Percentiles rank a stretch among this genome's conserved stretches.
Evolutionary conservation across 2,888 invertebrate genomes (phyloP).

Genomic region (Nomada fabriciana): DNA sequence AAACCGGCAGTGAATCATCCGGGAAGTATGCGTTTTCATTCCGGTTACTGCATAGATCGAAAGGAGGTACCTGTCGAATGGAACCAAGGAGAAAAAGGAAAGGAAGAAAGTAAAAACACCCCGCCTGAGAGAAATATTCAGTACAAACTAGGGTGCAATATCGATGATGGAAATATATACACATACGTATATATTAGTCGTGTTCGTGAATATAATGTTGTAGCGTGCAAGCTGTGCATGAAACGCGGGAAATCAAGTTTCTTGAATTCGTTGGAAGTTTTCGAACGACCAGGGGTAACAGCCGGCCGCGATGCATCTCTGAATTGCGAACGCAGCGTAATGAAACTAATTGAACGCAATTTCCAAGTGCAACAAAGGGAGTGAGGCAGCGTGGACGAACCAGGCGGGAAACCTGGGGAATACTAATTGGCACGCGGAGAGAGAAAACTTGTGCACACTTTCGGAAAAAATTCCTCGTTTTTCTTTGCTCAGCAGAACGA

Average conservation of each 20-base stretch:
- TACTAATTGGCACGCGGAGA: conserved; percentile 14
- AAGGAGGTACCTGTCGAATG: not conserved
- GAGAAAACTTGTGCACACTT: not conserved
- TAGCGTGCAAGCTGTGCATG: not conserved
- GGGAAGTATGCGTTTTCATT: conserved; percentile 37
- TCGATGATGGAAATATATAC: not conserved
- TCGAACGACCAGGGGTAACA: not conserved
- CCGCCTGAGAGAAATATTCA: not conserved
- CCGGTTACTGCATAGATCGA: not conserved
- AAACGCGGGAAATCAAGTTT: not conserved
- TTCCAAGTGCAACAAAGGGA: conserved; percentile 31
- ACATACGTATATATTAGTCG: no score
- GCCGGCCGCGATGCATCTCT: not conserved
- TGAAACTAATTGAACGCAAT: conserved; percentile 46
- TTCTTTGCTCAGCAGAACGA: not conserved
- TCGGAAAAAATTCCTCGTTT: not conserved
- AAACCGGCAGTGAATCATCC: conserved; percentile 36
- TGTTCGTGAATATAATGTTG: not conserved
- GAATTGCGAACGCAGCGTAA: conserved; percentile 6
- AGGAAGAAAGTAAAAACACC: not conserved
- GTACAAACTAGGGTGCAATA: not conserved
- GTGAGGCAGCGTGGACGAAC: conserved; percentile 3
- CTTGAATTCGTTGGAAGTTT: not conserved
- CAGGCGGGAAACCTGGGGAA: conserved; percentile 15
- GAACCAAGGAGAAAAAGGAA: not conserved